A percentile compares a stretch with the other conserved stretches of the same genome.
These are phyloP conservation scores for Alethe diademata DNA, from an alignment of 2,113 vertebrate genomes.

Conservation along the genomic window DNA sequence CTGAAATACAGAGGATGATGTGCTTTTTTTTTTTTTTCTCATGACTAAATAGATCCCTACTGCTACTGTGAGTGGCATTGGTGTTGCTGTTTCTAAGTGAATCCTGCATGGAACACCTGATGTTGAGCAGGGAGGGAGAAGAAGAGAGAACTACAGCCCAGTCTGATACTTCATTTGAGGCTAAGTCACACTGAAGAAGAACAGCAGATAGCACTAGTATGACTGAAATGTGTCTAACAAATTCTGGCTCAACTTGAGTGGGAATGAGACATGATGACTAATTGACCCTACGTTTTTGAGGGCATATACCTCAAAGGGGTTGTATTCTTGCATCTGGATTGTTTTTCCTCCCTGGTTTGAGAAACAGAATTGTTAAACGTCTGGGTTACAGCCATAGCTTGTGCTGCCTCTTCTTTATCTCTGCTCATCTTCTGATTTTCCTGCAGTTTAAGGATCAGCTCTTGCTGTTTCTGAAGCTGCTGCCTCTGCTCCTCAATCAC, in stretches of 20 bases:
- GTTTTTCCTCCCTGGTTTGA: background rate
- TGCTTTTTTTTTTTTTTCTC: background rate
- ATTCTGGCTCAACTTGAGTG: background rate
- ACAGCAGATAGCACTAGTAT: background rate
- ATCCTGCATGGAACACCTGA: background rate
- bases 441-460: slow-evolving; percentile 80
- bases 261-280: background rate
- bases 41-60: background rate
- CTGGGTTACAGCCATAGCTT: background rate
- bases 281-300: background rate
- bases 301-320: slow-evolving; percentile 18
- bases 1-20: background rate
- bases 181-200: background rate
- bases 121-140: background rate
- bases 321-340: background rate
- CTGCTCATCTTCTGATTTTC: slow-evolving; percentile 73
- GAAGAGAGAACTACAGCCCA: background rate
- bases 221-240: background rate
- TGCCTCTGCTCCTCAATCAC: slow-evolving; percentile 84
- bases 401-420: slow-evolving; percentile 66
- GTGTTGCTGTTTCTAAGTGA: background rate
- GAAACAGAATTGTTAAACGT: background rate
- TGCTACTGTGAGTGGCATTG: background rate
- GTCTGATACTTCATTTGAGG: background rate
- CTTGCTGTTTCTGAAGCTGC: slow-evolving; percentile 85